Evolutionary conservation across 2,888 invertebrate species (phyloP).

Genomic region (Drosophila nr. perissopoda): DNA sequence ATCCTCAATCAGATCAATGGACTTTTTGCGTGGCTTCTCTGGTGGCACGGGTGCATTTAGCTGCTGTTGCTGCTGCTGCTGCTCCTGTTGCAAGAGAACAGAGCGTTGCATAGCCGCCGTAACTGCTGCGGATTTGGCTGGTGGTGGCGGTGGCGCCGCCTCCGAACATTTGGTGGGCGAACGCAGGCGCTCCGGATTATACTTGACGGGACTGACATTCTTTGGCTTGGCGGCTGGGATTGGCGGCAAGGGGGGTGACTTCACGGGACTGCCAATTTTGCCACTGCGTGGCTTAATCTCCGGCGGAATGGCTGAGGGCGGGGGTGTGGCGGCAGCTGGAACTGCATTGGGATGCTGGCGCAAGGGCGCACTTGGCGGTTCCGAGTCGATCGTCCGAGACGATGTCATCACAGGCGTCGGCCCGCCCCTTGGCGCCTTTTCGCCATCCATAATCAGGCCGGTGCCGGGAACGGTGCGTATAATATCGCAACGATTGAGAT

Average conservation of each 20-base stretch:
- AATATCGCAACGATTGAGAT: slow-evolving; percentile 87
- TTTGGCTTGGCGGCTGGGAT: slow-evolving; percentile 84
- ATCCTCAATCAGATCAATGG: slow-evolving; percentile 83
- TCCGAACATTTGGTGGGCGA: slow-evolving; percentile 83
- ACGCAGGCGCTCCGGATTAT: slow-evolving; percentile 81
- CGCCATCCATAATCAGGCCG: slow-evolving; percentile 85
- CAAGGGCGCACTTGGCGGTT: slow-evolving; percentile 83
- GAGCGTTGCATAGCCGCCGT: slow-evolving; percentile 81
- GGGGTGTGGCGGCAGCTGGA: slow-evolving; percentile 13
- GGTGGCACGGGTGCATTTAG: slow-evolving; percentile 77
- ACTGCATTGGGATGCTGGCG: slow-evolving; percentile 55
- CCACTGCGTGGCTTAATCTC: slow-evolving; percentile 84
- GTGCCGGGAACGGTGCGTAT: slow-evolving; percentile 86
- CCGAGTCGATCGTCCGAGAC: slow-evolving; percentile 40
- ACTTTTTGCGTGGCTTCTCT: slow-evolving; percentile 83
- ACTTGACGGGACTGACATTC: slow-evolving; percentile 83
- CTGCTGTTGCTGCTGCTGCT: slow-evolving; percentile 53
- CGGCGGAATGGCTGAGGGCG: slow-evolving; percentile 77
- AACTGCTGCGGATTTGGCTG: slow-evolving; percentile 81
- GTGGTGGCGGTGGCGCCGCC: slow-evolving; percentile 81
- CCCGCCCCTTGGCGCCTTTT: slow-evolving; percentile 53
- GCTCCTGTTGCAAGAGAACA: slow-evolving; percentile 73
- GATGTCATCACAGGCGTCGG: slow-evolving; percentile 12
- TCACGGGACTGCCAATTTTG: slow-evolving; percentile 84
- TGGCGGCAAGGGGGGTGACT: slow-evolving; percentile 84